Evolutionary conservation across 2,797 vertebrate species (phyloP).

Genomic region (Sphenopsis melanotis): DNA sequence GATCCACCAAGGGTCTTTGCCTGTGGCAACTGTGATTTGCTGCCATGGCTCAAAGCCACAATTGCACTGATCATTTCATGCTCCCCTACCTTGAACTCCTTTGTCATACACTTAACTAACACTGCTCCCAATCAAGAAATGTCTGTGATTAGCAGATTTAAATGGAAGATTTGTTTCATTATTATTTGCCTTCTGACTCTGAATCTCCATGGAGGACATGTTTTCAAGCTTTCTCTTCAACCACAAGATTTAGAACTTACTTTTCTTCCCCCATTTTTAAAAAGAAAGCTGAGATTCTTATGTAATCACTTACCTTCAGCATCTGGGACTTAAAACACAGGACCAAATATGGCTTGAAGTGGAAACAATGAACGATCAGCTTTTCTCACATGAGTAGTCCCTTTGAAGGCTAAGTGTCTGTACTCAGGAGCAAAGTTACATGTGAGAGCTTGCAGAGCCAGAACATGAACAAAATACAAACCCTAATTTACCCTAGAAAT

Average conservation of each 20-base stretch:
- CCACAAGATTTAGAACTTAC: not conserved
- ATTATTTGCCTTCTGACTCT: not conserved
- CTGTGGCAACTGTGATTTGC: slow-evolving; percentile 16
- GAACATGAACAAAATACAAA: not conserved
- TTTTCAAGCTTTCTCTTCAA: slow-evolving; percentile 28
- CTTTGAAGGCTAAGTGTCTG: slow-evolving; percentile 15
- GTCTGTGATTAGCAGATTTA: not conserved
- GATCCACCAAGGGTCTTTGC: slow-evolving; percentile 22
- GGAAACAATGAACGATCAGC: slow-evolving; percentile 37
- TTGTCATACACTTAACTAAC: not conserved
- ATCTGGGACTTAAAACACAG: not conserved
- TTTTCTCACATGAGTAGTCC: slow-evolving; percentile 48
- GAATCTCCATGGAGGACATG: not conserved
- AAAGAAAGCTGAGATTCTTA: not conserved
- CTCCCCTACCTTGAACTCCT: not conserved
- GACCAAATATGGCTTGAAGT: slow-evolving; percentile 30
- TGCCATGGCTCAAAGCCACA: not conserved
- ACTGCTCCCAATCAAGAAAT: not conserved
- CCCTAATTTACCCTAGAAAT: not conserved
- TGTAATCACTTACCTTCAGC: not conserved
- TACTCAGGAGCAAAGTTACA: not conserved
- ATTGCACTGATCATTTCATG: not conserved
- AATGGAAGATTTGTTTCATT: not conserved
- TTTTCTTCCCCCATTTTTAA: not conserved
- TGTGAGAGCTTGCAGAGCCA: not conserved